Percentiles rank a stretch among this genome's conserved stretches.
Conservation (phyloP, 1,140 invertebrate species). For the Sesamia nonagrioides region DNA sequence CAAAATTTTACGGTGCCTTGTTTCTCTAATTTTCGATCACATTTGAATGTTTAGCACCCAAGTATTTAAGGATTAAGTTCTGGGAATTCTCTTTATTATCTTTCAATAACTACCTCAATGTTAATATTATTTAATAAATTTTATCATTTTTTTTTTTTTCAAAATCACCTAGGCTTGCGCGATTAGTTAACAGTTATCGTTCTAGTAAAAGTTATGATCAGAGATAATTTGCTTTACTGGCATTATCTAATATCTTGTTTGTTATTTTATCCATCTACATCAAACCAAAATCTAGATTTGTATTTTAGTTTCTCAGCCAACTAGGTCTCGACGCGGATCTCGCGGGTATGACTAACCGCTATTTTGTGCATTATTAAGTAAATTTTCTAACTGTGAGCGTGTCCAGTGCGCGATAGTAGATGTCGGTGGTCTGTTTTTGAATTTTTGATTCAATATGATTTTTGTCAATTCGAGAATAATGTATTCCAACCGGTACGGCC, state of each 20-base stretch:
- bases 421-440: background rate
- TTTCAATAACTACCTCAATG: background rate
- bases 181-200: background rate
- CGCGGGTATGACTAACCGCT: conserved; percentile 71
- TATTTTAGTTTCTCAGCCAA: conserved; percentile 69
- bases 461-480: conserved; percentile 76
- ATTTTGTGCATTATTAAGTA: conserved; percentile 60
- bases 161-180: background rate
- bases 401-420: conserved; percentile 10
- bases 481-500: conserved; percentile 81
- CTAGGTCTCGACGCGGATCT: conserved; percentile 77
- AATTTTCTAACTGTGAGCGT: conserved; percentile 49
- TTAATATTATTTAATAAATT: background rate
- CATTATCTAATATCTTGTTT: conserved; percentile 10
- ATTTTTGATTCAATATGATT: conserved; percentile 52
- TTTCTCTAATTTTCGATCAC: background rate
- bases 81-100: background rate
- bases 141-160: background rate
- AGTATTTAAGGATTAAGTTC: background rate
- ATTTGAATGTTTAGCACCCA: background rate
- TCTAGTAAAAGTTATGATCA: background rate
- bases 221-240: background rate
- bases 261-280: conserved; percentile 28
- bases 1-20: background rate
- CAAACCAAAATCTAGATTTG: conserved; percentile 55